These are phyloP conservation scores for Corynorhinus townsendii DNA, from an alignment of 2,113 vertebrate genomes.

Conservation along the genomic window DNA sequence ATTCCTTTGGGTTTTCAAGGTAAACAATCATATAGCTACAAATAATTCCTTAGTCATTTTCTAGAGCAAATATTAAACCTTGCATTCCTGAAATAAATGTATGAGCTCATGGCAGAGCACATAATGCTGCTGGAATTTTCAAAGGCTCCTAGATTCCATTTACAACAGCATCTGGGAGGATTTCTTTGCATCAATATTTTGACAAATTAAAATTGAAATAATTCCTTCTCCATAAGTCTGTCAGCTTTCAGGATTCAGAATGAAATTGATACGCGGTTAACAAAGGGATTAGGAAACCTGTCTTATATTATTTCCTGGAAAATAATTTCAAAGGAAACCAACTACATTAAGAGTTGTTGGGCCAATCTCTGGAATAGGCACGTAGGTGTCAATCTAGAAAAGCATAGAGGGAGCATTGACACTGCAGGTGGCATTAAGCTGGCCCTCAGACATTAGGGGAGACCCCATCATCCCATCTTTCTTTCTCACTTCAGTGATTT, in stretches of 20 bases:
- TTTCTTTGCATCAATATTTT: slow-evolving; percentile 10
- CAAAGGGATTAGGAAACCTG: neutral
- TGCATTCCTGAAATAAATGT: neutral
- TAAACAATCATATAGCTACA: neutral
- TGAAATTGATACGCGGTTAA: neutral
- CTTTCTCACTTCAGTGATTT: neutral
- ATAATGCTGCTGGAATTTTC: neutral
- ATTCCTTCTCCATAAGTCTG: neutral
- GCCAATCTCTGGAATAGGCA: neutral
- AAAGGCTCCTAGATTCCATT: neutral
- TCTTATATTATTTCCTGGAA: neutral
- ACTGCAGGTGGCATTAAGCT: neutral
- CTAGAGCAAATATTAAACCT: neutral
- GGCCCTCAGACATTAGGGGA: neutral
- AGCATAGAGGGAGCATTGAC: too few species aligned
- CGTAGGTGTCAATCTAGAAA: neutral
- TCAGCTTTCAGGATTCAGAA: neutral
- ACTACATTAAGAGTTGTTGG: neutral
- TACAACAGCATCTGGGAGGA: neutral
- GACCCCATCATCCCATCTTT: neutral
- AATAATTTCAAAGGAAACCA: slow-evolving; percentile 23
- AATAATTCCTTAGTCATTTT: neutral
- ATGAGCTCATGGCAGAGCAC: neutral
- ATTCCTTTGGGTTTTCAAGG: neutral
- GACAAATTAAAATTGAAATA: slow-evolving; percentile 16